Evolutionary conservation across 2,113 vertebrate genomes (phyloP), one percentile per base, ranked within the genome.

Genomic region (Cochlearius cochlearius): DNA sequence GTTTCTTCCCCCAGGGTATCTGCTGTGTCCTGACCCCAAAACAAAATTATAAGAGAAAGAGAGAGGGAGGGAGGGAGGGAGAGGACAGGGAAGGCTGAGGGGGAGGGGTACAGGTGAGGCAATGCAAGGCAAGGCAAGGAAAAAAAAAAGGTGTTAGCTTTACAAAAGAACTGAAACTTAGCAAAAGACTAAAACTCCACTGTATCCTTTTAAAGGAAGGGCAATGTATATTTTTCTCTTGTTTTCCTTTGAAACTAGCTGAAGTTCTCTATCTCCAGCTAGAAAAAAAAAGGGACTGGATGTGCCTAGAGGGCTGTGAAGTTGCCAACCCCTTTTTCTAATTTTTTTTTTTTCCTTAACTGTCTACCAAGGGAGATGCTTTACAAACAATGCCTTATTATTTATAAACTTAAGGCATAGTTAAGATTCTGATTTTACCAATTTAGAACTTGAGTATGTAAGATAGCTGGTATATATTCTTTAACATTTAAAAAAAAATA

Each of bases 21-120:
- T 68, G 5, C 20, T 83, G 11, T 45, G 23, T 47, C 13, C 20
- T 88, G 47, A 38, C 9, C 11, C 27, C 8, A 38, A 59, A 76
- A 5, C 7, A 59, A 49, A 64, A 55, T 20, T 47, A 9, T 39
- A 14, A 38, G 20, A 82, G 32, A 55, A 56, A 55, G 36, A 11
- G 1, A 9, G 4, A 22, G 12, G 10, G 6, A 32, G 11, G 38
- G 9, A 62, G 3, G 12, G 11, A 20, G 6, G 6, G 5, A 15
- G 7, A 4, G 14, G 11, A 45, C 9, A 5, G 4, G 15, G 27
- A n/a, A 66, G 10, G 41, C n/a, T 82, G 30, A 38, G 18, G 41
- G n/a, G 63, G 12, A 34, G 14, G 34, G 5, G 2, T 63, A 7
- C 0, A 1, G 19, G 12, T 50, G 71, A 62, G 25, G 17, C 8